Evolutionary conservation across 2,113 vertebrate species (phyloP), one percentile per base, ranked within the genome.

Genomic region (Chlorodrepanis virens): DNA sequence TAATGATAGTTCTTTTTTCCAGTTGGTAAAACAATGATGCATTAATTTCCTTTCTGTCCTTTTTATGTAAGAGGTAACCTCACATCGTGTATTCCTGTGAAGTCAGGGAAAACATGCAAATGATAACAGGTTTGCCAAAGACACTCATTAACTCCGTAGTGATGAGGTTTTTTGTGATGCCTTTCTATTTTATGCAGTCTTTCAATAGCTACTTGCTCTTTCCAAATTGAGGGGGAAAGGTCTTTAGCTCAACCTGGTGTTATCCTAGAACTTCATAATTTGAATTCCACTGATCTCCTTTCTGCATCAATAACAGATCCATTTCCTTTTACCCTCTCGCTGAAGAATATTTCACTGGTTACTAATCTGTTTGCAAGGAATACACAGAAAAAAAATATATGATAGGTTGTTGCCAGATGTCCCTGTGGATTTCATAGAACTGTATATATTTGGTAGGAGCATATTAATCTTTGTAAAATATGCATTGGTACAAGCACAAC

Each of bases 391-490:
- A 70, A 84, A 86, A 42, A 64, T 9, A 44, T 57, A 64, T 54
- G 47, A 69, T n/a, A 40, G 7, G 10, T 83, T 83, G 27, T 92
- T 75, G 29, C 60, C 56, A 82, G 79, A 60, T 60, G 14, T 86
- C 68, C 40, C 80, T 21, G 13, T 61, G 85, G 88, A 75, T 89
- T 81, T 92, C 28, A 25, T 5, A 71, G 56, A 52, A 74, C 54
- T 33, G 49, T 52, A 61, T 68, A 39, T 80, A 67, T 96, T 88
- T 88, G 44, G 42, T 86, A n/a, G 52, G 28, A 94, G 60, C 83
- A 75, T 44, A 82, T 79, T 93, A 93, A 78, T 96, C 65, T 90
- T 90, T 69, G 83, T 95, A 94, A 96, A 94, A 93, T 89, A 91
- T 84, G 65, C 44, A 52, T 29, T 50, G 69, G 60, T 94, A 82